Conservation (phyloP, 2,113 vertebrate genomes). For the Desmodus rotundus region DNA sequence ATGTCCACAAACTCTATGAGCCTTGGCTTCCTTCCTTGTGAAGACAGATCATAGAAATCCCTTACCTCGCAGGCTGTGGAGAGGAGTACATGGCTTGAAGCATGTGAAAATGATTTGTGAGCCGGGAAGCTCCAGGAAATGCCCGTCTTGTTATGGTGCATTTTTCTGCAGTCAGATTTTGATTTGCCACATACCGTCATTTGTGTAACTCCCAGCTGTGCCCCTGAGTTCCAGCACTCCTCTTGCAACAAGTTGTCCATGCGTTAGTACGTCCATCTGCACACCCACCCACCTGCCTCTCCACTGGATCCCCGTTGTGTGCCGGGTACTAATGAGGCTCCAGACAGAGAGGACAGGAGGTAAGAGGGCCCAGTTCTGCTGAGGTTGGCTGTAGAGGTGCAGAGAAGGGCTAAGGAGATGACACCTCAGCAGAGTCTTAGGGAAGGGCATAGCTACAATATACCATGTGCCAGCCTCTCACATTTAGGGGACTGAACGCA, state of each 20-base stretch:
- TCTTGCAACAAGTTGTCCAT: not conserved
- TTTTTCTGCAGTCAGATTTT: not conserved
- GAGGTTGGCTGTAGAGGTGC: not conserved
- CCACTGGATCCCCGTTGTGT: not conserved
- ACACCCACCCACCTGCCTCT: not conserved
- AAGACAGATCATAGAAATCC: not conserved
- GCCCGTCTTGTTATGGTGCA: not conserved
- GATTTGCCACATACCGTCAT: not conserved
- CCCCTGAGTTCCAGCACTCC: not conserved
- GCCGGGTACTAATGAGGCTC: not conserved
- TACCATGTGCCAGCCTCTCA: not conserved
- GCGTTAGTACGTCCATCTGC: not conserved
- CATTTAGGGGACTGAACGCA: not conserved
- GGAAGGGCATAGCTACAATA: not conserved
- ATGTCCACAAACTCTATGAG: not conserved
- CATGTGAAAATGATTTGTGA: not conserved
- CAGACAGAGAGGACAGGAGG: not conserved
- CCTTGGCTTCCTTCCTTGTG: not conserved
- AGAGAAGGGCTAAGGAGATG: not conserved
- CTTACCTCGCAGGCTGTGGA: not conserved
- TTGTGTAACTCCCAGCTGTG: not conserved
- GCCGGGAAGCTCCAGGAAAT: not conserved
- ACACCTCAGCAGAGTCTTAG: not conserved
- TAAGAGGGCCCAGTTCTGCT: not conserved
- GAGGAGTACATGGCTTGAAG: not conserved